phyloP scores from a whole-genome alignment of 2,113 vertebrate species.

The Oncorhynchus mykiss region DNA sequence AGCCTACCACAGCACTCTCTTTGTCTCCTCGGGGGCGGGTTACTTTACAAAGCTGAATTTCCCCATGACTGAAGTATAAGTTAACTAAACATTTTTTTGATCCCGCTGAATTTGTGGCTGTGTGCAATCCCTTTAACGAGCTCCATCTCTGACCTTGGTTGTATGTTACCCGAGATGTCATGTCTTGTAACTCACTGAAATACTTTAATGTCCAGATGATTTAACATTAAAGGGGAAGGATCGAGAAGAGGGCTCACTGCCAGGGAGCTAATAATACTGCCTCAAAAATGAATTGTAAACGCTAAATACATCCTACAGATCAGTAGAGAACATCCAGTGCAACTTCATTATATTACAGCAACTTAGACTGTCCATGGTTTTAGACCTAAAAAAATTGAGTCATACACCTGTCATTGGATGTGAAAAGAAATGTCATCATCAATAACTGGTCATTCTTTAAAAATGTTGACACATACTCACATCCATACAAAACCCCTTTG shows the following conservation, averaged over 20 bases:
- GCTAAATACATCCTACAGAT: slow-evolving; percentile 55
- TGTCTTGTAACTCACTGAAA: slow-evolving; percentile 75
- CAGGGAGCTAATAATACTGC: slow-evolving; percentile 63
- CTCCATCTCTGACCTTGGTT: slow-evolving; percentile 77
- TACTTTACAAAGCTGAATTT: slow-evolving; percentile 44
- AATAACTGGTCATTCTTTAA: background rate
- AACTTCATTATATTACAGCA: background rate
- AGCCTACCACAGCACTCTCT: slow-evolving; percentile 58
- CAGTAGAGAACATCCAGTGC: slow-evolving; percentile 32
- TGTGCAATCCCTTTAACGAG: slow-evolving; percentile 73
- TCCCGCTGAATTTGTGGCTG: slow-evolving; percentile 66
- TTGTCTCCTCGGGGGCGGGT: slow-evolving; percentile 61
- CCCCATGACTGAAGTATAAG: slow-evolving; percentile 55
- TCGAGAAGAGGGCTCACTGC: slow-evolving; percentile 47
- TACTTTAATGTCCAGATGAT: slow-evolving; percentile 72
- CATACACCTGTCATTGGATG: background rate
- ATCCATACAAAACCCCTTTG: background rate
- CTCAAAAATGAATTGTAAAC: slow-evolving; percentile 61
- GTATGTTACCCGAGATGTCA: slow-evolving; percentile 73
- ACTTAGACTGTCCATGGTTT: background rate
- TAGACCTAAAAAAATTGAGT: background rate
- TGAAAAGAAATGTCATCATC: background rate
- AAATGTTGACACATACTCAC: background rate
- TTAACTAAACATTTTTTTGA: slow-evolving; percentile 68
- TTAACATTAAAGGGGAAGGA: slow-evolving; percentile 63